Base-by-base conservation (phyloP, 2,888 invertebrate genomes). In the Drosophila infuscata region DNA sequence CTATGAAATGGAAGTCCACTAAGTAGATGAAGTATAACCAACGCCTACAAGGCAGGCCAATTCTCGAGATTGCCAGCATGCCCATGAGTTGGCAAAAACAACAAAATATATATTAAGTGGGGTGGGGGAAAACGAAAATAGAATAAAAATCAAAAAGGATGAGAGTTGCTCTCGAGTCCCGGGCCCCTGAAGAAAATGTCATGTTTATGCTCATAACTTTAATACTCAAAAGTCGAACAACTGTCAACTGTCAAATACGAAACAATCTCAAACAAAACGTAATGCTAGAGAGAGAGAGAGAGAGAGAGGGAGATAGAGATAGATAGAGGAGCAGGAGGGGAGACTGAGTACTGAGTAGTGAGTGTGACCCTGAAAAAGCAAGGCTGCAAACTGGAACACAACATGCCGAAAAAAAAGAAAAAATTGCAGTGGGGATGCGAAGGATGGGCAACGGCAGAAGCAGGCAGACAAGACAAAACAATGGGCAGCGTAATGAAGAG, bases 171-270 rank as follows among this genome's bases (percentile, higher is more conserved):
- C 76, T 79, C 66, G 74, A 81, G 72, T 54, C 63, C 65, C 67
- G 43, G 49, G 43, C 33, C 48, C 43, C 59, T n/a, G n/a, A 20
- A 68, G 71, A 70, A 70, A 88, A 80, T 77, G 81, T 75, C 78
- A 77, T 90, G 90, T 91, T 90, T 91, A 89, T 79, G 90, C 83
- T 91, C 91, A 88, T 90, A 90, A 91, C 86, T 90, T 90, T 79
- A 79, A 69, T 73, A 69, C 81, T 88, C 74, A 84, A 88, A 88
- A 89, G 84, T 84, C 86, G 83, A 82, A 79, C 89, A 86, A 91
- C 89, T 90, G 91, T 88, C 89, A 89, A 91, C 88, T 90, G 90
- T 91, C 90, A 91, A 90, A 90, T 84, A 89, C 76, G 63, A 89
- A 84, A 82, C 77, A 76, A 74, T 84, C 83, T 72, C 38, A 35